These are phyloP conservation scores for Martes martes DNA, from an alignment of 2,113 vertebrate genomes.

Conservation along the genomic window DNA sequence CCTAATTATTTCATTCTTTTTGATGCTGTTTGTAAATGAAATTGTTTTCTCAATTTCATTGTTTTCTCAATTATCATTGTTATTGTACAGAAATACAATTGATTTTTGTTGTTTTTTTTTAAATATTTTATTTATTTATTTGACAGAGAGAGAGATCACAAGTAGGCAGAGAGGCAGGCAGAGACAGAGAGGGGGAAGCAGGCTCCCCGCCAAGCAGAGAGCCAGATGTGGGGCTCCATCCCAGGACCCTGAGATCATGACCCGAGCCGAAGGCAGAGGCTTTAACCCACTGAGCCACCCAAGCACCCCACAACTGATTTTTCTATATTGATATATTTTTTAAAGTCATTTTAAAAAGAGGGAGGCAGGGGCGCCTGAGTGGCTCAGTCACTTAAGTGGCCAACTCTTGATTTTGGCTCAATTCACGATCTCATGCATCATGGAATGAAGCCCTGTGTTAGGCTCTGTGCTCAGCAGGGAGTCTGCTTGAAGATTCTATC, in stretches of 20 bases:
- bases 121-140: neutral
- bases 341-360: neutral
- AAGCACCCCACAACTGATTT: neutral
- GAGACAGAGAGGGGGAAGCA: too few relatives aligned
- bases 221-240: too few relatives aligned
- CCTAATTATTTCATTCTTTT: neutral
- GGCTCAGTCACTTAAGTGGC: too few relatives aligned
- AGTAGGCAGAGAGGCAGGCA: too few relatives aligned
- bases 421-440: too few relatives aligned
- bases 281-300: too few relatives aligned
- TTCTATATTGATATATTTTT: neutral
- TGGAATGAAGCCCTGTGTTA: neutral
- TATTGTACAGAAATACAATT: constrained; percentile 5
- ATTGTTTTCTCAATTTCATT: constrained; percentile 12
- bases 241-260: too few relatives aligned
- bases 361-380: neutral
- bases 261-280: too few relatives aligned
- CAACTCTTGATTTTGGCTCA: too few relatives aligned
- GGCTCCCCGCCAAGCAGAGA: too few relatives aligned
- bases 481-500: neutral
- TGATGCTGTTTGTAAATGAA: neutral
- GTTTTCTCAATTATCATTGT: constrained; percentile 12
- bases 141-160: too few relatives aligned
- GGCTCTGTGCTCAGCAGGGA: neutral
- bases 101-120: too few relatives aligned